These are phyloP conservation scores for Cryptoprocta ferox DNA, from an alignment of 2,797 vertebrate genomes.

Conservation along the genomic window DNA sequence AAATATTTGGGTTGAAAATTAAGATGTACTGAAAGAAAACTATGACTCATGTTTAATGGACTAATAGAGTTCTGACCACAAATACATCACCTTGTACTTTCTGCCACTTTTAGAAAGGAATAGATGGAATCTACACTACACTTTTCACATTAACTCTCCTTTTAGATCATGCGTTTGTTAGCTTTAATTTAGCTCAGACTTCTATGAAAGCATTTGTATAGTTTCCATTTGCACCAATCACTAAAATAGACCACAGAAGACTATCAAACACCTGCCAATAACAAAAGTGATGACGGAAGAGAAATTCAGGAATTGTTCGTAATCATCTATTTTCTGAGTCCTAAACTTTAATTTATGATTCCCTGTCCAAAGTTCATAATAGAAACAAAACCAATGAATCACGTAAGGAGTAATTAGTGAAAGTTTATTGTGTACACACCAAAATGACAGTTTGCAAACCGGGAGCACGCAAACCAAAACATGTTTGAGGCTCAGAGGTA, in stretches of 20 bases:
- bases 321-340: neutral
- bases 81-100: neutral
- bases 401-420: neutral
- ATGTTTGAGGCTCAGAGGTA: neutral
- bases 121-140: neutral
- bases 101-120: neutral
- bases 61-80: conserved; percentile 22
- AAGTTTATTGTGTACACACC: neutral
- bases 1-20: conserved; percentile 76
- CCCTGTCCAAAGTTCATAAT: neutral
- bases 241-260: neutral
- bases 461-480: neutral
- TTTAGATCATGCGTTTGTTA: neutral
- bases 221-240: neutral
- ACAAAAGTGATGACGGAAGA: neutral
- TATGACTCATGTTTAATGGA: conserved; percentile 64
- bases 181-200: conserved; percentile 10
- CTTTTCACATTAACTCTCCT: neutral
- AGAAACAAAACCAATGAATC: neutral
- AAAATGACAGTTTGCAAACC: neutral
- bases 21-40: conserved; percentile 65
- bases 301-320: neutral
- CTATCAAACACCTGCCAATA: neutral
- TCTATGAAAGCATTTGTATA: neutral
- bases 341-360: neutral